Base-by-base conservation (phyloP, 2,797 vertebrate genomes). In the Falco berigora region DNA sequence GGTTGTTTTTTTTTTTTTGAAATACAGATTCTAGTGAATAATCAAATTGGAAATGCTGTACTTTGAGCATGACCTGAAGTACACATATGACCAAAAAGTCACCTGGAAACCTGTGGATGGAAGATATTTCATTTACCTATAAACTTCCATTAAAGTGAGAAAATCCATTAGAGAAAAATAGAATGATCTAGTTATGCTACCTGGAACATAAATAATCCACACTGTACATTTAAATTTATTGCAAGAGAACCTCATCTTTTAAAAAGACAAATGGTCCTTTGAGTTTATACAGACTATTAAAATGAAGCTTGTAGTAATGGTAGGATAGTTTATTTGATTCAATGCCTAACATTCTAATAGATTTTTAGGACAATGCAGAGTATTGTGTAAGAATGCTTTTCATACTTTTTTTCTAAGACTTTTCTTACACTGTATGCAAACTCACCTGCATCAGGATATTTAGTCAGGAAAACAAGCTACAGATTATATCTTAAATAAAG, bases 131-230 rank as follows among this genome's bases (percentile, higher is more conserved):
- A 38, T 75, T 72, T 50, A 56, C 32, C 8, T 66, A 34, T 36
- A 46, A 49, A 53, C 0, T 58, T 75, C 23, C 11, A 72, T 19
- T 84, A 52, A 64, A 79, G 12, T 50, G 50, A 82, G 52, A 81
- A 85, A 85, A 63, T 36, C 9, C 24, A 89, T 88, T 47, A 17
- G 38, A 87, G 78, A 76, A 72, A 82, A 94, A 76, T 42, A n/a
- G 38, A 92, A 78, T 53, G 22, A 82, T 46, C 44, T 32, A 73
- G 50, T 59, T 88, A 67, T 36, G 30, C 32, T 79, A 10, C 12
- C 21, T 69, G 56, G 73, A 59, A 36, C 17, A 73, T 89, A 85
- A 92, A 89, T 89, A 95, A 85, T 94, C 84, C 53, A 92, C 50
- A 63, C 5, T 10, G 3, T 55, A 23, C 14, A 21, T 91, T 82